Evolutionary conservation across 2,888 invertebrate species (phyloP), one percentile per base, ranked within the genome.

Genomic region (Sialis fuliginosa): DNA sequence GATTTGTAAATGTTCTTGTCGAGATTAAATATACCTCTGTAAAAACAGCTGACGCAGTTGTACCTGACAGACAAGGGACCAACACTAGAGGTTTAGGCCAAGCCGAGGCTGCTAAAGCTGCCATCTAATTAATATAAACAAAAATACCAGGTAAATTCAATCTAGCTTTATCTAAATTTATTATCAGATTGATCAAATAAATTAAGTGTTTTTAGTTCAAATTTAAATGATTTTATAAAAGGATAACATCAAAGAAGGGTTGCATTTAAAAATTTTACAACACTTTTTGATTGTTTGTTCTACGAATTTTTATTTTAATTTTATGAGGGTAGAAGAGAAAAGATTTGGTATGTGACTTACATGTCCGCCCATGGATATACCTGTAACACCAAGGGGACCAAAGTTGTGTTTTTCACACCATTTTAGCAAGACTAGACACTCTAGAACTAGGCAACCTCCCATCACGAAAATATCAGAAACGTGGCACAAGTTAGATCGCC

Each of bases 381-480:
- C 97, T 33, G 93, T 91, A 46, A 97, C 76, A 45, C 93, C 95
- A 22, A 97, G 71, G 0, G 97, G 96, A 8, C 93, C 92, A 55
- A 83, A 84, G 9, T 93, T 95, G 60, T 87, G 77, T 47, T 77
- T 70, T 66, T 92, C 89, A 62, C 91, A 90, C 95, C 95, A 97
- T 65, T 92, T 83, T 53, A 97, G 75, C 53, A 98, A 69, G 44
- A 86, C 93, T 55, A 92, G 68, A 39, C 89, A 84, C 69, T 98
- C 98, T 56, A 96, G 72, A 52, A 97, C 87, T 49, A 98, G 70
- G 59, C 95, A 91, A 40, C 92, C 96, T 48, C 97, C 97, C 97
- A 98, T 98, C 53, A 97, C 89, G 72, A 98, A 96, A 61, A 98
- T 85, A 64, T 98, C 97, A 13, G 91, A 89, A 4, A 97, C 96